A percentile compares a stretch with the other conserved stretches of the same genome.
phyloP scores from a whole-genome alignment of 2,888 invertebrate species.

The Chromoteleia sp. region DNA sequence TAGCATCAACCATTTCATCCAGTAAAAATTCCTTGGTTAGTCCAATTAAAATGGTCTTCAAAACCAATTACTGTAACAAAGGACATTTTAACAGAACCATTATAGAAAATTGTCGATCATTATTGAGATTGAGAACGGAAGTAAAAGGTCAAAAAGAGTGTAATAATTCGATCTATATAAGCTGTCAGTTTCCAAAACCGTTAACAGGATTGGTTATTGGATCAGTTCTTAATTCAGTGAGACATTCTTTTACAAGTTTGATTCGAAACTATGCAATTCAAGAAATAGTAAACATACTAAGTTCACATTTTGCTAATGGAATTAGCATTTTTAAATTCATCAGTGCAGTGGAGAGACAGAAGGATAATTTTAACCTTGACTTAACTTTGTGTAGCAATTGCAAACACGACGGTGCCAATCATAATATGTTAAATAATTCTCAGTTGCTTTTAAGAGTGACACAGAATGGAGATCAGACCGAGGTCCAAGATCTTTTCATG shows the following conservation, averaged over 20 bases:
- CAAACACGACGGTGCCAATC: neutral
- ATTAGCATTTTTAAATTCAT: constrained; percentile 14
- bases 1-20: neutral
- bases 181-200: too few species aligned
- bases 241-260: constrained; percentile 9
- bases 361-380: neutral
- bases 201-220: too few species aligned
- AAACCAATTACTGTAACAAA: neutral
- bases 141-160: too few species aligned
- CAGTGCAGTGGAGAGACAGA: neutral
- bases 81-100: neutral
- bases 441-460: constrained; percentile 12
- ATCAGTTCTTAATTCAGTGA: too few species aligned
- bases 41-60: neutral
- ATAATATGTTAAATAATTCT: neutral
- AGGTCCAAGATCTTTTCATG: constrained; percentile 10
- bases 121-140: too few species aligned
- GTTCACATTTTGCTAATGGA: neutral
- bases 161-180: too few species aligned
- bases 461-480: neutral
- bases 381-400: constrained; percentile 2
- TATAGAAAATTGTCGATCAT: neutral
- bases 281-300: neutral
- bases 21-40: neutral
- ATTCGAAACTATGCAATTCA: constrained; percentile 3